Evolutionary conservation across 2,113 vertebrate genomes (phyloP).

Genomic region (Grus americana): DNA sequence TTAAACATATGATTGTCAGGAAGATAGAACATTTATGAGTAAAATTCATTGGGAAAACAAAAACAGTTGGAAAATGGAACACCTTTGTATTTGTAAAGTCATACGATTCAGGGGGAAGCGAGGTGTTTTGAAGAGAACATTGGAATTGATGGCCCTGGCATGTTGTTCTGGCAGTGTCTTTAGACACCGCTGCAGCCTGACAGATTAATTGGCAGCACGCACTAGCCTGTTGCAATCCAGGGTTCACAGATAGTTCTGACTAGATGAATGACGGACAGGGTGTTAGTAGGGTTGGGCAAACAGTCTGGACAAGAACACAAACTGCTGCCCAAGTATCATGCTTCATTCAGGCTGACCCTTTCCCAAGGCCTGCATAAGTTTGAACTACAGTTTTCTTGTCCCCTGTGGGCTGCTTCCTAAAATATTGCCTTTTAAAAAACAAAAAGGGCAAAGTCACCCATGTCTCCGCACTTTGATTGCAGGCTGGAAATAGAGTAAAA

Average conservation of each 20-base stretch:
- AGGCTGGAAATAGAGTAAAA: not conserved
- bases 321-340: not conserved
- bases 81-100: constrained; percentile 47
- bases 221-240: constrained; percentile 57
- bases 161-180: constrained; percentile 47
- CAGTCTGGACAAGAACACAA: constrained; percentile 21
- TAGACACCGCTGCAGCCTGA: constrained; percentile 37
- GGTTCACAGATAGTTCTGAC: constrained; percentile 57
- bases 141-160: constrained; percentile 50
- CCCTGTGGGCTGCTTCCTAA: not conserved
- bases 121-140: constrained; percentile 40
- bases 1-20: constrained; percentile 44
- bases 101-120: not conserved
- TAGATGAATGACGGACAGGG: constrained; percentile 10
- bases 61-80: constrained; percentile 45
- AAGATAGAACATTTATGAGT: constrained; percentile 26
- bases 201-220: constrained; percentile 49
- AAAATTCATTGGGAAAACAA: constrained; percentile 41
- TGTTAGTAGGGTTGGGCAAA: constrained; percentile 37
- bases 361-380: not conserved
- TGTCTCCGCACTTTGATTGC: not conserved
- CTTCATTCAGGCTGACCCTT: constrained; percentile 12
- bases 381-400: not conserved
- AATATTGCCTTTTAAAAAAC: not conserved
- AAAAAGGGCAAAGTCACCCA: not conserved